These are phyloP conservation scores for human DNA, from an alignment of 2,113 vertebrate genomes.

Conservation along the genomic window GRCh38 chr2:73209501-73210000, in stretches of 20 bases:
- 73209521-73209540: neutral
- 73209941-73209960: neutral
- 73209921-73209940: neutral
- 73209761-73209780: neutral
- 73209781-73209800: neutral
- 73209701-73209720: neutral
- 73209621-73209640: neutral
- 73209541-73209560: neutral
- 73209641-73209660: neutral
- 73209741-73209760: neutral
- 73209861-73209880: neutral
- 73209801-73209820: constrained; percentile 10
- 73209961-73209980: neutral
- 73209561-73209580: neutral
- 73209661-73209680: neutral
- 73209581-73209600: neutral
- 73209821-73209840: neutral
- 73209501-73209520: neutral
- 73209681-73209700: neutral
- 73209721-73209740: neutral
- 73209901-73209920: neutral
- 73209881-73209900: neutral
- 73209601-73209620: neutral
- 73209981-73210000: neutral
- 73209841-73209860: neutral